These are phyloP conservation scores for Shinisaurus crocodilurus DNA, from an alignment of 2,113 vertebrate species.

Conservation along the genomic window DNA sequence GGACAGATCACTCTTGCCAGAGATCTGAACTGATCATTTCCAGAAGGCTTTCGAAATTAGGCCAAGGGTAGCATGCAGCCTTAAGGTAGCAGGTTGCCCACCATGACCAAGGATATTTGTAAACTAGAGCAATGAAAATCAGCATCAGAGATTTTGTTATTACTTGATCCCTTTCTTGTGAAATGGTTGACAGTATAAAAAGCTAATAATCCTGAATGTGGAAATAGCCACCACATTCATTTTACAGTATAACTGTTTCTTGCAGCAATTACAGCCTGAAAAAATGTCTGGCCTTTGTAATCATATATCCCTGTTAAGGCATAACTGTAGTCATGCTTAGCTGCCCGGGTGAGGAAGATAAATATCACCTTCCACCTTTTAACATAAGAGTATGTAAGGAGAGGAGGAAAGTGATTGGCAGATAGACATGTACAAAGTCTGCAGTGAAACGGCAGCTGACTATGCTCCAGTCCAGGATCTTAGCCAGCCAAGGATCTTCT, in stretches of 20 bases:
- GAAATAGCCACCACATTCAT: not conserved
- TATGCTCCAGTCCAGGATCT: not conserved
- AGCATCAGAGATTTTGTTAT: not conserved
- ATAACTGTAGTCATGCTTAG: not conserved
- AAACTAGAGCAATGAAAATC: not conserved
- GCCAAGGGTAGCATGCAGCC: not conserved
- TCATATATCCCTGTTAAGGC: not conserved
- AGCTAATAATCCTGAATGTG: not conserved
- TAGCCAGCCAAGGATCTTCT: not conserved
- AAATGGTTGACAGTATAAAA: not conserved
- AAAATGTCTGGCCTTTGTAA: not conserved
- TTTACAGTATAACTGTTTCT: not conserved
- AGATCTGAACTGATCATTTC: not conserved
- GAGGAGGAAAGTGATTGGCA: not conserved
- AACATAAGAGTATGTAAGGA: not conserved
- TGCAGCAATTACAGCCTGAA: not conserved
- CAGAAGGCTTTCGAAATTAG: not conserved
- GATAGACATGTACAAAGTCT: not conserved
- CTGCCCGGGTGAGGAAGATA: not conserved
- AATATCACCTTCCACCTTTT: not conserved
- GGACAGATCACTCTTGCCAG: not conserved
- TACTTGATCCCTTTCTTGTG: not conserved
- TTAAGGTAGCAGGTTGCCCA: not conserved
- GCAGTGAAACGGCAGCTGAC: not conserved
- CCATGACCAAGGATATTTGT: not conserved